Evolutionary conservation across 2,797 vertebrate genomes (phyloP).

Genomic region (Amblyopsis hoosieri): DNA sequence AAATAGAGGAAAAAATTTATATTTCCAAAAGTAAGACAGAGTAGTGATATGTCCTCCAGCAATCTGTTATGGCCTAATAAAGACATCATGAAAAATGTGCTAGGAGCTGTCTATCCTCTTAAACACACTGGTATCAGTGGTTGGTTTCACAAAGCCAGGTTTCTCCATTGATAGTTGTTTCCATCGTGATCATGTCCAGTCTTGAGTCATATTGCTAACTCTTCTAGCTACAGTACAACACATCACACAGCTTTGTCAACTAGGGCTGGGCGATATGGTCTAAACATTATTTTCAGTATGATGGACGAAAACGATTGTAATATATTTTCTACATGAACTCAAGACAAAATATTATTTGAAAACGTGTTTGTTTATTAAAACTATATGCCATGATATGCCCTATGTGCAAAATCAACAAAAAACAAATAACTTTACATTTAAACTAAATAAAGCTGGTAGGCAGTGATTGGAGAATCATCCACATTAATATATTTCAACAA

Average conservation of each 20-base stretch:
- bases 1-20: conserved; percentile 50
- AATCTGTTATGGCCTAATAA: conserved; percentile 85
- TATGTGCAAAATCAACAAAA: too few species aligned
- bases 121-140: conserved; percentile 19
- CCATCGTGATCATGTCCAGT: conserved; percentile 37
- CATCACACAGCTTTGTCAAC: conserved; percentile 33
- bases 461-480: too few species aligned
- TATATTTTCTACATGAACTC: too few species aligned
- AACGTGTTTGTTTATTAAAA: too few species aligned
- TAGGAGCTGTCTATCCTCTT: conserved; percentile 7
- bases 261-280: too few species aligned
- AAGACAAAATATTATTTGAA: too few species aligned
- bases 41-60: conserved; percentile 23
- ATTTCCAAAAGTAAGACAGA: conserved; percentile 11
- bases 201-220: conserved; percentile 34
- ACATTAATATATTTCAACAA: too few species aligned
- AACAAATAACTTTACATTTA: too few species aligned
- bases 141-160: conserved; percentile 47
- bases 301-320: too few species aligned
- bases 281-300: too few species aligned
- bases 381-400: too few species aligned
- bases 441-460: too few species aligned
- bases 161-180: conserved; percentile 8
- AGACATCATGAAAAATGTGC: conserved; percentile 72
- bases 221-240: conserved; percentile 30